Evolutionary conservation across 2,113 vertebrate species (phyloP).

Genomic region (Chlamydotis undulata): DNA sequence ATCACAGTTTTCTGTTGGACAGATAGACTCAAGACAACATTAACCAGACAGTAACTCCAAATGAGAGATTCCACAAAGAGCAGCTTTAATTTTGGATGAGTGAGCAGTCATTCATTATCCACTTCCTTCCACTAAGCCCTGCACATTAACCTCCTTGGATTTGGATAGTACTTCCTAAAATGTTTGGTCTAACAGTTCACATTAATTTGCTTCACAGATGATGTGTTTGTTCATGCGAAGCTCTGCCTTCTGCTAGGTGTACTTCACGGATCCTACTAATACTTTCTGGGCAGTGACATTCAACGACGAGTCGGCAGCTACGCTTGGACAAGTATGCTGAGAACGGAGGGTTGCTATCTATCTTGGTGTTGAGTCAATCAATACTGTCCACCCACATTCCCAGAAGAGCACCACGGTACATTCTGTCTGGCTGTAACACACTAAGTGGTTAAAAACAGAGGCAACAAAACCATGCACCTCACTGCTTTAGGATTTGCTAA

Average conservation of each 20-base stretch:
- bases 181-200: not conserved
- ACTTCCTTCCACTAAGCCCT: not conserved
- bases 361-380: not conserved
- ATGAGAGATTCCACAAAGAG: not conserved
- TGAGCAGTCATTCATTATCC: not conserved
- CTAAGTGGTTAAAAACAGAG: not conserved
- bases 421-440: not conserved
- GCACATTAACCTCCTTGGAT: not conserved
- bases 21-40: conserved; percentile 15
- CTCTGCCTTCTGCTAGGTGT: not conserved
- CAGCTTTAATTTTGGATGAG: not conserved
- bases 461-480: not conserved
- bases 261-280: not conserved
- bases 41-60: not conserved
- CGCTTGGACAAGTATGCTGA: not conserved
- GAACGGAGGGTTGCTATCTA: not conserved
- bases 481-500: not conserved
- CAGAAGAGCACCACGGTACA: not conserved
- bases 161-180: not conserved
- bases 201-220: not conserved
- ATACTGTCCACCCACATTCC: not conserved
- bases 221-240: not conserved
- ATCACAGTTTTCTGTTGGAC: not conserved
- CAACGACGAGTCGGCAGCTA: not conserved
- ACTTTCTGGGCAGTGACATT: not conserved